Evolutionary conservation across 2,113 vertebrate genomes (phyloP), one percentile per base, ranked within the genome.

Genomic region (Coracopsis vasa): DNA sequence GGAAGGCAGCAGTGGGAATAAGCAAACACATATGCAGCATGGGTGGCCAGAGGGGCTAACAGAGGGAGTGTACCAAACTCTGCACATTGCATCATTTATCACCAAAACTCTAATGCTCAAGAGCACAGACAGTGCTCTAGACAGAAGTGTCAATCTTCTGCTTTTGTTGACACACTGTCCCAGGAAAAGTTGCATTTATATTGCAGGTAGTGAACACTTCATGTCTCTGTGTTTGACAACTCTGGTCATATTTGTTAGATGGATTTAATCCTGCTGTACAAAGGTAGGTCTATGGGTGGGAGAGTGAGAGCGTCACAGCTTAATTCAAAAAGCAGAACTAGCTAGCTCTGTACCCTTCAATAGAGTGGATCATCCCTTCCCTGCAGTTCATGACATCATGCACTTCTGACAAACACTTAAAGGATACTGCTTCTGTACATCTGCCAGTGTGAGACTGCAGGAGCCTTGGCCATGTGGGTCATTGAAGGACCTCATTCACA

Each of bases 301-400:
- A 80, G 18, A 37, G 33, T 2, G 39, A 42, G 16, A 39, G 35
- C 33, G 37, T 35, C 41, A 47, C 7, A 13, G 37, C 28, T 77
- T 65, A 19, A 71, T 77, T 66, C 44, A 47, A 47, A 62, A 62
- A 61, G 25, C 64, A 56, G 69, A 88, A 50, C 35, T 27, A 66
- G 41, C 35, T 44, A 16, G 33, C 35, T 84, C 60, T 9, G 1
- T 58, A 37, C 35, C 15, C 62, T 70, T 60, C 35, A 35, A 31
- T 16, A 54, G 31, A 35, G 37, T 42, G 47, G 21, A 16, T 72
- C 42, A 24, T 48, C 13, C 31, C 28, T 80, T 75, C 60, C n/a
- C 39, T 58, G 29, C 27, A 39, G 11, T 16, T 86, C n/a, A 2
- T 7, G 35, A 42, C 0, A 0, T n/a, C 2, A 1, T 24, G 53